Percentiles rank a stretch among this genome's conserved stretches.
phyloP scores from a whole-genome alignment of 2,888 invertebrate genomes.

The Exocentrus adspersus region DNA sequence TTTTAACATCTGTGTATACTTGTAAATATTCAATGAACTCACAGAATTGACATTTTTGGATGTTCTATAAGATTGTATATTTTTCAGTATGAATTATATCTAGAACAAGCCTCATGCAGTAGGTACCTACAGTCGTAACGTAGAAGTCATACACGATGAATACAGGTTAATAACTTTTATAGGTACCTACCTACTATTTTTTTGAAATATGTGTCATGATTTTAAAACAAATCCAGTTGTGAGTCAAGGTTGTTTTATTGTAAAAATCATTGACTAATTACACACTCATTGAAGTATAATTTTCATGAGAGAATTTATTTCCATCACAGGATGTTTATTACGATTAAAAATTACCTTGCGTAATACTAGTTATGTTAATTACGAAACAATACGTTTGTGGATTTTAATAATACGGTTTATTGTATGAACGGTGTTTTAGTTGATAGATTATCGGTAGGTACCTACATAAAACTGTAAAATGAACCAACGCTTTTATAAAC shows the following conservation, averaged over 20 bases:
- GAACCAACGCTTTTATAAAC: too few species aligned
- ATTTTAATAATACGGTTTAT: neutral
- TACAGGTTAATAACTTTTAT: neutral
- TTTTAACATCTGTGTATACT: too few species aligned
- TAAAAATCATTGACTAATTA: slow-evolving; percentile 5
- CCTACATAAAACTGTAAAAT: too few species aligned
- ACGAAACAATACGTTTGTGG: neutral
- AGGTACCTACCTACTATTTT: too few species aligned
- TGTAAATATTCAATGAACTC: too few species aligned
- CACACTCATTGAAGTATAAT: slow-evolving; percentile 9
- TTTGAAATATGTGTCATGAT: neutral
- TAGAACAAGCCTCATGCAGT: too few species aligned
- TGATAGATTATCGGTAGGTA: too few species aligned
- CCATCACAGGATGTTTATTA: slow-evolving; percentile 11
- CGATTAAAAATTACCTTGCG: slow-evolving; percentile 12
- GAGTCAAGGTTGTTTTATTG: slow-evolving; percentile 5
- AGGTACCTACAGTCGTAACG: too few species aligned
- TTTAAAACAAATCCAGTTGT: neutral
- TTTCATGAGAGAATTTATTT: slow-evolving; percentile 15
- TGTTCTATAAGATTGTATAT: too few species aligned
- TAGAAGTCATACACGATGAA: neutral
- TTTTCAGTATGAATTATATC: too few species aligned
- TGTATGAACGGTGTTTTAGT: too few species aligned
- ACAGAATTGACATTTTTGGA: too few species aligned
- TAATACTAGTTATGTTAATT: slow-evolving; percentile 4